A percentile compares a stretch with the other conserved stretches of the same genome.
Conservation (phyloP, 1,140 invertebrate genomes). For the Trachymyrmex cornetzi region DNA sequence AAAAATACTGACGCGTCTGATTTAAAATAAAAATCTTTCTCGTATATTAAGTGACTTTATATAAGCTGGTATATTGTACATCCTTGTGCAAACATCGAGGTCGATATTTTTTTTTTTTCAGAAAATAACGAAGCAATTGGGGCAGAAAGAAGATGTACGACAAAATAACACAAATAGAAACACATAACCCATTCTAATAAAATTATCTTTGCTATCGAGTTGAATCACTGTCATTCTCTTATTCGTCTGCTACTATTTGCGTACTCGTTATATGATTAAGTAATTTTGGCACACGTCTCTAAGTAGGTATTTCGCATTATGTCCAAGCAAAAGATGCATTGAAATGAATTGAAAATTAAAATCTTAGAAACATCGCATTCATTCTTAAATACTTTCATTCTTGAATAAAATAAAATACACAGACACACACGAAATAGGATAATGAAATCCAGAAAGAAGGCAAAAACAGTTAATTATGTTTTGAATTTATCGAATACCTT, state of each 20-base stretch:
- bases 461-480: neutral
- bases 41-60: neutral
- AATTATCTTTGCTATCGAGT: conserved; percentile 30
- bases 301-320: conserved; percentile 10
- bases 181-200: conserved; percentile 35
- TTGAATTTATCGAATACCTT: neutral
- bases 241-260: conserved; percentile 40
- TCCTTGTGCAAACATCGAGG: neutral
- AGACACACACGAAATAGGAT: neutral
- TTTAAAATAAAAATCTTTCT: conserved; percentile 35
- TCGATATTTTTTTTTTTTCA: conserved; percentile 7
- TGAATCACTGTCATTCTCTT: conserved; percentile 40
- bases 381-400: neutral
- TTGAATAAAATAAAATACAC: neutral
- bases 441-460: neutral
- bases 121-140: conserved; percentile 26
- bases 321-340: neutral
- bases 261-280: conserved; percentile 36
- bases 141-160: neutral
- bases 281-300: conserved; percentile 27
- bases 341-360: conserved; percentile 17
- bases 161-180: conserved; percentile 22
- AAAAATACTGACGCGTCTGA: conserved; percentile 13
- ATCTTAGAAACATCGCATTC: neutral
- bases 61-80: neutral